Percentiles rank a stretch among this genome's conserved stretches.
phyloP scores from a whole-genome alignment of 2,888 invertebrate genomes.

The Polymixis flavicincta region DNA sequence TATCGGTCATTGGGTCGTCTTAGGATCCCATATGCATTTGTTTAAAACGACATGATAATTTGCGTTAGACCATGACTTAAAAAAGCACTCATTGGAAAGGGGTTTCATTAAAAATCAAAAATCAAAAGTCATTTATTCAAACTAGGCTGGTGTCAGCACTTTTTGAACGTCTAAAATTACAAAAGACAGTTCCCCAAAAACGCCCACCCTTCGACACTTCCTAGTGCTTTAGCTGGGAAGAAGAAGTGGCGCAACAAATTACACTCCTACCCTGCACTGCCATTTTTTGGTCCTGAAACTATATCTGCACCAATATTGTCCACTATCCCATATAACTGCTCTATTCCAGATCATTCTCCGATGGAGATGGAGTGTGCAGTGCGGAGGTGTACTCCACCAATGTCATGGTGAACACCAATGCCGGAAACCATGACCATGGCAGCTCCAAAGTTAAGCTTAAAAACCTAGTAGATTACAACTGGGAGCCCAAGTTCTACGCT shows the following conservation, averaged over 20 bases:
- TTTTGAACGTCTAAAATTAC: no score
- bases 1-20: no score
- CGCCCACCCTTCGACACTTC: no score
- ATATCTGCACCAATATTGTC: background rate
- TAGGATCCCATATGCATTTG: no score
- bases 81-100: background rate
- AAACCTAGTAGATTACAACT: conserved; percentile 97
- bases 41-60: background rate
- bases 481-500: conserved; percentile 96
- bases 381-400: conserved; percentile 91
- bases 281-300: background rate
- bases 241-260: no score
- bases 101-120: no score
- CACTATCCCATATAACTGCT: background rate
- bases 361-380: conserved; percentile 91
- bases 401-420: conserved; percentile 93
- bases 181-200: no score
- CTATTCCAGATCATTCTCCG: conserved; percentile 89
- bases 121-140: no score
- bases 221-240: no score
- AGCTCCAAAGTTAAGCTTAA: conserved; percentile 97
- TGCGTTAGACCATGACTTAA: background rate
- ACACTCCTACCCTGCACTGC: background rate
- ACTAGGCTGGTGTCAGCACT: no score
- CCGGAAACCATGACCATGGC: conserved; percentile 94